phyloP scores from a whole-genome alignment of 1,140 invertebrate species.

The Hypothenemus hampei region DNA sequence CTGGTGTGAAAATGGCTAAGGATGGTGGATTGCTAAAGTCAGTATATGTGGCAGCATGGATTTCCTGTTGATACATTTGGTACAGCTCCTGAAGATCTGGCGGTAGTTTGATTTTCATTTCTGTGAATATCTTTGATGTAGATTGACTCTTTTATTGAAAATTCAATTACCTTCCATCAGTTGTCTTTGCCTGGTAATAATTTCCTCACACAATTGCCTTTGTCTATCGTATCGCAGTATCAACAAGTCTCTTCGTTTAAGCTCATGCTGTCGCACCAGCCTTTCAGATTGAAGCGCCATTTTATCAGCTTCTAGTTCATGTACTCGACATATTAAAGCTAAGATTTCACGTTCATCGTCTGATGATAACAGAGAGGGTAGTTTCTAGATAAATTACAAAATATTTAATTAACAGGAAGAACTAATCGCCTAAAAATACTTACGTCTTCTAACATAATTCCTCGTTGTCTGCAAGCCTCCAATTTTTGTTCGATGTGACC shows the following conservation, averaged over 20 bases:
- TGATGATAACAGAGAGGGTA: conserved; percentile 75
- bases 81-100: conserved; percentile 80
- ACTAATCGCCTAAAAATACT: conserved; percentile 28
- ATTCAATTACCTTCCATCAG: conserved; percentile 71
- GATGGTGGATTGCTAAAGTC: conserved; percentile 52
- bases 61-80: conserved; percentile 79
- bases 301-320: conserved; percentile 89
- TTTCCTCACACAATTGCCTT: conserved; percentile 81
- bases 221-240: conserved; percentile 80
- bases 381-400: conserved; percentile 58
- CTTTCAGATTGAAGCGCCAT: conserved; percentile 83
- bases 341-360: conserved; percentile 84
- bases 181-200: conserved; percentile 79
- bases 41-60: conserved; percentile 67
- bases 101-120: conserved; percentile 62
- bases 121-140: conserved; percentile 45
- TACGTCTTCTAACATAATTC: conserved; percentile 77
- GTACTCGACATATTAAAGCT: conserved; percentile 76
- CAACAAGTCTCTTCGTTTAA: conserved; percentile 75
- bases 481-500: conserved; percentile 73
- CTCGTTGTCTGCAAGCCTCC: conserved; percentile 66
- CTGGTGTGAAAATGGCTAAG: conserved; percentile 42
- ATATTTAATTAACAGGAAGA: background rate
- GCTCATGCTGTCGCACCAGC: conserved; percentile 76
- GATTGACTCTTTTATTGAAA: background rate